phyloP scores from a whole-genome alignment of 1,140 invertebrate genomes.

The Sitophilus oryzae region DNA sequence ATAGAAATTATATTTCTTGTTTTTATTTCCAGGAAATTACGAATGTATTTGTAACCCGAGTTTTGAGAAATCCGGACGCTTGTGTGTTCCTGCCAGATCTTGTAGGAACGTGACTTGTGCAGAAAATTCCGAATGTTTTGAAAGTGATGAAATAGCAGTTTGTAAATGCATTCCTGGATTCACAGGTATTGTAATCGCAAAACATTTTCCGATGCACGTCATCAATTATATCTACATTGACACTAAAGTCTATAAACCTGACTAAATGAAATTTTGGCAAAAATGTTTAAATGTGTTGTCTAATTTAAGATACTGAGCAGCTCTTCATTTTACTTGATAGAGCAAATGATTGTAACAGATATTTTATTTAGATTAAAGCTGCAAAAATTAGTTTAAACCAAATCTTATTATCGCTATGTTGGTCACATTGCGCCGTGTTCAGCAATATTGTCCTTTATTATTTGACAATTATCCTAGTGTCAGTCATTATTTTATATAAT shows the following conservation, averaged over 20 bases:
- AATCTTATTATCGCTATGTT: too few relatives aligned
- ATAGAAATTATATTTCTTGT: not conserved
- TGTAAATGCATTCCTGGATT: conserved; percentile 71
- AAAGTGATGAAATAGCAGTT: conserved; percentile 41
- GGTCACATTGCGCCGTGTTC: too few relatives aligned
- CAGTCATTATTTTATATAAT: too few relatives aligned
- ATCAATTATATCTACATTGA: too few relatives aligned
- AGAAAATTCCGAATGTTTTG: conserved; percentile 52
- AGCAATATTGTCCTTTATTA: too few relatives aligned
- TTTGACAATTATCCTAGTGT: too few relatives aligned
- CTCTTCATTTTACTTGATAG: not conserved
- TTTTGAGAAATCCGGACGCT: conserved; percentile 53
- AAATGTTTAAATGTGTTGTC: too few relatives aligned
- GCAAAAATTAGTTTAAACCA: too few relatives aligned
- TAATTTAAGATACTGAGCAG: not conserved
- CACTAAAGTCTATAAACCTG: too few relatives aligned
- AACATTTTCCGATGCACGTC: too few relatives aligned
- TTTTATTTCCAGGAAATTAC: conserved; percentile 56
- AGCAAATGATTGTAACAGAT: not conserved
- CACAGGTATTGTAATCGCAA: conserved; percentile 48
- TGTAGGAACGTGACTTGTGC: conserved; percentile 48
- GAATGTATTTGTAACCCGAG: conserved; percentile 65
- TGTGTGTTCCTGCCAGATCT: conserved; percentile 41
- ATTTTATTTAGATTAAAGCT: too few relatives aligned
- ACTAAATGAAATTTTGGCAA: too few relatives aligned